Evolutionary conservation across 2,113 vertebrate genomes (phyloP).

Genomic region (Caretta caretta): DNA sequence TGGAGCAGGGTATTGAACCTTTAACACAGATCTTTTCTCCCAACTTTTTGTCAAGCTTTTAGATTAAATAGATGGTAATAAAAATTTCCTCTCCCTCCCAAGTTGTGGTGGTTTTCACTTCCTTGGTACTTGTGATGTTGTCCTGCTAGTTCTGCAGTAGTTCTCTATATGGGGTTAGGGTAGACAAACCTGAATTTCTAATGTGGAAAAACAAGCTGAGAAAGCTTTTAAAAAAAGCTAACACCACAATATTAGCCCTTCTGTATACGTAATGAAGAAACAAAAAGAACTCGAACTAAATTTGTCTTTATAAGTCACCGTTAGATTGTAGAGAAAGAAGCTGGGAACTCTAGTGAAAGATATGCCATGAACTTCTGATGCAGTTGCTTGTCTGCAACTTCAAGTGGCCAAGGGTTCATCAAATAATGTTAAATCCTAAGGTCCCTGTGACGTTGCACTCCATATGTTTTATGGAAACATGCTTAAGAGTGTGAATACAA

Average conservation of each 20-base stretch:
- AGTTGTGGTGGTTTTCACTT: not conserved
- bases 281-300: not conserved
- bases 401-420: not conserved
- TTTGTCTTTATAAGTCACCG: not conserved
- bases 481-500: too few relatives aligned
- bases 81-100: not conserved
- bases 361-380: not conserved
- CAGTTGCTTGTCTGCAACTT: not conserved
- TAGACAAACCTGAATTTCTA: not conserved
- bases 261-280: not conserved
- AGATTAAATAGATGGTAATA: not conserved
- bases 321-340: not conserved
- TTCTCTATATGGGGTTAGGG: not conserved
- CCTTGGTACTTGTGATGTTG: not conserved
- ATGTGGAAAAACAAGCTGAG: not conserved
- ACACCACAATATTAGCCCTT: not conserved
- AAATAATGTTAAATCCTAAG: not conserved
- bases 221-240: not conserved
- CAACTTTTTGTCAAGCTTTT: not conserved
- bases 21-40: not conserved
- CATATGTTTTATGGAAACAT: too few relatives aligned
- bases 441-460: too few relatives aligned
- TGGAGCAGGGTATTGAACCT: not conserved
- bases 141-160: not conserved
- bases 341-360: not conserved